Evolutionary conservation across 2,888 invertebrate species (phyloP), one percentile per base, ranked within the genome.

Genomic region (Penaeus monodon): DNA sequence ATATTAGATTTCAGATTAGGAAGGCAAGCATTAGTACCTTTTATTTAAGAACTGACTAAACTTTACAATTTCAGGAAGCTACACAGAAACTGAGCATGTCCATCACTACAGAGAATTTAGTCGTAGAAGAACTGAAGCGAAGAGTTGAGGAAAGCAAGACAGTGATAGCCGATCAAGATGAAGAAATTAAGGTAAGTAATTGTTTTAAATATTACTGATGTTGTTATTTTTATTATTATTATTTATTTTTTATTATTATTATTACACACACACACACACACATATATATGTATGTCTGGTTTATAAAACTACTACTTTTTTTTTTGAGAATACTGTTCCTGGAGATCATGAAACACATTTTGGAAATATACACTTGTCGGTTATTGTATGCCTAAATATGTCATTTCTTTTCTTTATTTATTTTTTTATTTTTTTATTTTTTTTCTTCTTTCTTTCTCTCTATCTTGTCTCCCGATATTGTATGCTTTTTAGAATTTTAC

Each of bases 151-250:
- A 81, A 22, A 81, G 27, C 14, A 24, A 57, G 24, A n/a, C 38
- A n/a, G 20, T 68, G 24, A 27, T 68, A 17, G 68, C 64, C 6
- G 44, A 10, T 14, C 33, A 22, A 27, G 68, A 81, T 81, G 66
- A 49, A 38, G 65, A 81, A 65, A 66, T 81, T 66, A 81, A 68
- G 81, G 81, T 81, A 65, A 27, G 17, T 7, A n/a, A 33, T 12
- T 29, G 3, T 63, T 10, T 64, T 79, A 57, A n/a, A n/a, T n/a
- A n/a, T n/a, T n/a, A n/a, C n/a, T n/a, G n/a, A n/a, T n/a, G n/a
- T n/a, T n/a, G n/a, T n/a, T n/a, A n/a, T n/a, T n/a, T n/a, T n/a
- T n/a, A n/a, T n/a, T n/a, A n/a, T n/a, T n/a, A n/a, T n/a, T n/a
- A n/a, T n/a, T n/a, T n/a, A n/a, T n/a, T n/a, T n/a, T n/a, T n/a